These are phyloP conservation scores for Ariopsis seemanni DNA, from an alignment of 2,113 vertebrate genomes.

Conservation along the genomic window DNA sequence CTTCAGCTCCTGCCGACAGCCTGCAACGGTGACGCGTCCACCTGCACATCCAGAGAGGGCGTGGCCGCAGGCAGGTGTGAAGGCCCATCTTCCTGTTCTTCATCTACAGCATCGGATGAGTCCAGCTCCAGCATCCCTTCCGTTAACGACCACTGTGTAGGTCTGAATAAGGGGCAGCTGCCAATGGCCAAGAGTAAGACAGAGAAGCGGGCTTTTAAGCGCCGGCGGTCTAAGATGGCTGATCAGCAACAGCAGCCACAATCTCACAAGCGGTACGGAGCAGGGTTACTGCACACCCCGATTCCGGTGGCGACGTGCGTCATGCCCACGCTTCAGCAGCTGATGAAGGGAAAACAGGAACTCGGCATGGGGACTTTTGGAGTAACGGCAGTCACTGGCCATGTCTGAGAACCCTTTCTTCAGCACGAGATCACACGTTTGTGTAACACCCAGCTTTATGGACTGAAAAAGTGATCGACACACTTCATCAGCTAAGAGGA, in stretches of 20 bases:
- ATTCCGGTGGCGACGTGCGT: conserved; percentile 75
- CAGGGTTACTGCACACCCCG: conserved; percentile 72
- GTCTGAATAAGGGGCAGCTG: conserved; percentile 83
- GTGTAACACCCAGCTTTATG: not conserved
- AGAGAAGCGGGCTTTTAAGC: conserved; percentile 88
- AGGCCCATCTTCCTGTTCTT: conserved; percentile 55
- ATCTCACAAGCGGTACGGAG: conserved; percentile 66
- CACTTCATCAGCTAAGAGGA: not conserved
- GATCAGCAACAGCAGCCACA: conserved; percentile 72
- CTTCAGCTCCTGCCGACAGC: conserved; percentile 77
- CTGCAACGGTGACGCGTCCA: conserved; percentile 70
- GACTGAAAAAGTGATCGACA: not conserved
- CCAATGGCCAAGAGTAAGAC: conserved; percentile 80
- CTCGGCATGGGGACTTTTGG: conserved; percentile 86
- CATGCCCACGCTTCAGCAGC: conserved; percentile 88
- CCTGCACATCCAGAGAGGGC: conserved; percentile 79
- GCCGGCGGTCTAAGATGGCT: conserved; percentile 83
- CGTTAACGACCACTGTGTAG: conserved; percentile 69
- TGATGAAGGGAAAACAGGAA: conserved; percentile 93
- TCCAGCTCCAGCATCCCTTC: conserved; percentile 84
- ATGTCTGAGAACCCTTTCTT: conserved; percentile 72
- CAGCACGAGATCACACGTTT: not conserved
- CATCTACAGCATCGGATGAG: conserved; percentile 84
- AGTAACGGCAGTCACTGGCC: conserved; percentile 86
- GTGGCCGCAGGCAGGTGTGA: conserved; percentile 86